A percentile compares a stretch with the other conserved stretches of the same genome.
phyloP scores from a whole-genome alignment of 1,140 invertebrate genomes.

The Oreohelix idahoensis region DNA sequence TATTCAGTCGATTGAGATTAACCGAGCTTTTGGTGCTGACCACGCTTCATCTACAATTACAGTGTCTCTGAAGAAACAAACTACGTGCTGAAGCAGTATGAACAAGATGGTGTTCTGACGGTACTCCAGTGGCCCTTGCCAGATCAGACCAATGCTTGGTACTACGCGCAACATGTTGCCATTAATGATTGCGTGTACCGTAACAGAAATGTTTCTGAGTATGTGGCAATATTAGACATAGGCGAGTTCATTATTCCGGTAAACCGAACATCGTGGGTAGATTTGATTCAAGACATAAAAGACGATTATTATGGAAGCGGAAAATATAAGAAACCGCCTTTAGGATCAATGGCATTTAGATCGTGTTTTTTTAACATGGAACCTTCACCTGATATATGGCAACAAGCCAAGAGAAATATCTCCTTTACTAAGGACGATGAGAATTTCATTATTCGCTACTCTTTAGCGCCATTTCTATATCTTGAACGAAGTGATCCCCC shows the following conservation, averaged over 20 bases:
- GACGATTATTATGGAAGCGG: background rate
- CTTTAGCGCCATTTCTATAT: background rate
- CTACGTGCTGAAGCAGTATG: background rate
- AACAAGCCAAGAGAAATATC: constrained; percentile 7
- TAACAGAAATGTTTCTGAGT: constrained; percentile 23
- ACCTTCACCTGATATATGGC: background rate
- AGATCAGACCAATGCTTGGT: background rate
- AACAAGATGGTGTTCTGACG: background rate
- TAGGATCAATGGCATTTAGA: constrained; percentile 6
- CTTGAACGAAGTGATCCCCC: background rate
- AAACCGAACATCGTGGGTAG: constrained; percentile 10
- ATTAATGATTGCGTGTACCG: constrained; percentile 43
- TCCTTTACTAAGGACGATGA: constrained; percentile 12
- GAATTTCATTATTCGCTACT: background rate
- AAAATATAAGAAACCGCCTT: background rate
- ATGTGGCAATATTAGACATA: constrained; percentile 29
- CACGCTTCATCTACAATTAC: constrained; percentile 27
- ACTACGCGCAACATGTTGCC: constrained; percentile 35
- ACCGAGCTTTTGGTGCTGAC: constrained; percentile 6
- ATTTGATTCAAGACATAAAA: background rate
- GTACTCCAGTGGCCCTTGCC: background rate
- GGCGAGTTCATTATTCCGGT: constrained; percentile 40
- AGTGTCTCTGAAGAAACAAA: background rate
- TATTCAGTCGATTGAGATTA: constrained; percentile 21
- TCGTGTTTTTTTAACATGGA: background rate